A percentile compares a stretch with the other conserved stretches of the same genome.
Conservation (phyloP, 2,113 vertebrate species). For the Bubalus kerabau region DNA sequence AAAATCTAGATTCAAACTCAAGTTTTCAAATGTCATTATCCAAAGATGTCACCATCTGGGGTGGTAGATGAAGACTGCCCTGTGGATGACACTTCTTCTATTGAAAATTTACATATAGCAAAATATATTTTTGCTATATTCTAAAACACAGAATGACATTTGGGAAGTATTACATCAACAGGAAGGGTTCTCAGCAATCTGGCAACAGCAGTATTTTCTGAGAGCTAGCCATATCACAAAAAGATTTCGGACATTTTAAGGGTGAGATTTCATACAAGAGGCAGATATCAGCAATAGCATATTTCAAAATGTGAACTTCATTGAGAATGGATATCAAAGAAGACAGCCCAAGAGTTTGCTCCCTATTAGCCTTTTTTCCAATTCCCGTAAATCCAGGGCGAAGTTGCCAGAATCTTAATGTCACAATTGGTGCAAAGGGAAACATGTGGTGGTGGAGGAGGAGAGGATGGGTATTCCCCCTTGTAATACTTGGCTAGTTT, state of each 20-base stretch:
- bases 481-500: conserved; percentile 38
- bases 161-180: neutral
- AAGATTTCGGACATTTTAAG: neutral
- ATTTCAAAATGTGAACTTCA: conserved; percentile 40
- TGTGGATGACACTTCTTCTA: neutral
- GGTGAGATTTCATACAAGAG: neutral
- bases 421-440: neutral
- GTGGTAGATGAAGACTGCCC: neutral
- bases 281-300: neutral
- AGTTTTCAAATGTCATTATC: neutral
- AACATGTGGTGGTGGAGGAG: neutral
- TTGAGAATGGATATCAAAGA: neutral
- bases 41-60: neutral
- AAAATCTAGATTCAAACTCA: neutral
- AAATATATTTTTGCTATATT: neutral
- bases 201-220: neutral
- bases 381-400: conserved; percentile 32
- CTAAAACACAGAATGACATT: neutral
- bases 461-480: neutral
- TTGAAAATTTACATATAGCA: neutral
- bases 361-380: conserved; percentile 28
- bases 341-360: neutral
- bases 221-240: conserved; percentile 33
- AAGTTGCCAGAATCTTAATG: conserved; percentile 29
- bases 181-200: neutral